These are phyloP conservation scores for Ia io DNA, from an alignment of 2,113 vertebrate genomes.

Conservation along the genomic window DNA sequence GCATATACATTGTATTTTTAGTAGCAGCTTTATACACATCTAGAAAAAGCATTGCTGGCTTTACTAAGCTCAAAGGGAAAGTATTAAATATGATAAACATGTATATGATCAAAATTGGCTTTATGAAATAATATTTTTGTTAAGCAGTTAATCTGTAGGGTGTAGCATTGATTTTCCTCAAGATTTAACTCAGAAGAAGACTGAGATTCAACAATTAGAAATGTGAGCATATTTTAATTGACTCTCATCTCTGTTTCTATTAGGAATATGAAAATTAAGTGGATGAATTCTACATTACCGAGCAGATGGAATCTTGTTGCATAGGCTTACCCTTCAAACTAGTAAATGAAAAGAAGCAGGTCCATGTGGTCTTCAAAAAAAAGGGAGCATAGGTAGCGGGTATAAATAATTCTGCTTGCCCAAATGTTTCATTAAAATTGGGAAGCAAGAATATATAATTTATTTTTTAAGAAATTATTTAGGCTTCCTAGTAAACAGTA, in stretches of 20 bases:
- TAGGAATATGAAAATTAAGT: constrained; percentile 25
- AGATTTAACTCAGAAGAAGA: constrained; percentile 15
- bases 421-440: constrained; percentile 52
- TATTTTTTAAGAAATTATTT: constrained; percentile 50
- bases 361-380: background rate
- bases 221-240: background rate
- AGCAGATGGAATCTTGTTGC: background rate
- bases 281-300: constrained; percentile 1
- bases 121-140: constrained; percentile 24
- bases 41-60: constrained; percentile 19
- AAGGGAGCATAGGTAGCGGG: background rate
- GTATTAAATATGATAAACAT: constrained; percentile 12
- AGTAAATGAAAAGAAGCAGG: constrained; percentile 25
- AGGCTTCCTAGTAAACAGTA: constrained; percentile 29
- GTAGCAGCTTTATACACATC: constrained; percentile 43
- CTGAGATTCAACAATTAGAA: background rate
- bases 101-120: background rate
- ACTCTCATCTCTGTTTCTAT: constrained; percentile 16
- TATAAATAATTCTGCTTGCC: constrained; percentile 50
- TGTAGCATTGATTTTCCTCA: background rate
- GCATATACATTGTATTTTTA: constrained; percentile 57
- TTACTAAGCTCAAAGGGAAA: constrained; percentile 36
- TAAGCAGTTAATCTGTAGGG: background rate
- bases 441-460: background rate
- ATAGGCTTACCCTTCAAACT: constrained; percentile 21